Evolutionary conservation across 2,113 vertebrate genomes (phyloP), one percentile per base, ranked within the genome.

Genomic region (Hemiprocne comata): DNA sequence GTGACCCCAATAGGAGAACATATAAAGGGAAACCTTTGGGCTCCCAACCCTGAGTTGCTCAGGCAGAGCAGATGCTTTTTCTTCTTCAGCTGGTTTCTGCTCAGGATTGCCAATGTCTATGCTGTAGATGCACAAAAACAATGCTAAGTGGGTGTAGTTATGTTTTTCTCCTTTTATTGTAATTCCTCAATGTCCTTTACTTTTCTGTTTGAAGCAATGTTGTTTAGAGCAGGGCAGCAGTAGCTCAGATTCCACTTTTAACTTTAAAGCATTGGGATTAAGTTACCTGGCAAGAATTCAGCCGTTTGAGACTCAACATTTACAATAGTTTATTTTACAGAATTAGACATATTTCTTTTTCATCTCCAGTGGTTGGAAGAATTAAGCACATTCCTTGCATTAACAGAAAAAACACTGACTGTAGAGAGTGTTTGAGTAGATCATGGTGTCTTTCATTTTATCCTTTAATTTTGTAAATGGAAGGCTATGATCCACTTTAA

Each of bases 291-390:
- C 85, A 95, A 66, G 80, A 85, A 53, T 79, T 95, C 58, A 75
- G 54, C 71, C 62, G 57, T 38, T 76, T 72, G 79, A 67, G 17
- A 85, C 83, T 87, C 48, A 25, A 80, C 55, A 80, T 26, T 84
- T 91, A 36, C 19, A 73, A 12, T 46, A 7, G 1, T 88, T 80
- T 89, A n/a, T 76, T 84, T 85, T 73, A 51, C 20, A 77, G 55
- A 64, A 85, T 84, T 91, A 90, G 26, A 62, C 21, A 76, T 64
- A 34, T 81, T 90, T 79, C 44, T 93, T 93, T 96, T 90, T 87
- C 51, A 70, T 69, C 40, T 93, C 38, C 29, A 50, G 31, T 44
- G 10, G 7, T 5, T 88, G 64, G 76, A 90, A 85, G 25, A 80
- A 73, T 76, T 60, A 86, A 61, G 33, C 23, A 44, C 44, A 44